Evolutionary conservation across 2,113 vertebrate genomes (phyloP).

Genomic region (Azemiops feae): DNA sequence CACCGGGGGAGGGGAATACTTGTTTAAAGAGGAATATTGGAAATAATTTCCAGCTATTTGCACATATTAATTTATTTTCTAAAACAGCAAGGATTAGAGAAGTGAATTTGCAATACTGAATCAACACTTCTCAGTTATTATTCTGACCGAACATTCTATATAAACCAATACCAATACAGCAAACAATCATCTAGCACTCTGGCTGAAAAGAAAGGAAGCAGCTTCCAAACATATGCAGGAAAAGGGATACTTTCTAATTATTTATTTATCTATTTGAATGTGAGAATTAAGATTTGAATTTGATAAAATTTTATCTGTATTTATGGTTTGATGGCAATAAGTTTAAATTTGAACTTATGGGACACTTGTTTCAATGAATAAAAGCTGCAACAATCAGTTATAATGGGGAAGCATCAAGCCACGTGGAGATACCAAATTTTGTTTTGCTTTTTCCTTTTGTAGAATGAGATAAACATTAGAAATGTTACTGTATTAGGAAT

Average conservation of each 20-base stretch:
- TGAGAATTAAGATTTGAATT: not conserved
- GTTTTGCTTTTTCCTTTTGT: not conserved
- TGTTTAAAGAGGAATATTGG: conserved; percentile 7
- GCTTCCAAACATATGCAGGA: not conserved
- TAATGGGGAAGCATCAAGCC: not conserved
- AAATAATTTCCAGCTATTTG: conserved; percentile 2
- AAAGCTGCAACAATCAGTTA: not conserved
- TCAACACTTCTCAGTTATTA: not conserved
- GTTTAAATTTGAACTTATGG: not conserved
- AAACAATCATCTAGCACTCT: not conserved
- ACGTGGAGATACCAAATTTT: not conserved
- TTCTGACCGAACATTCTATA: not conserved
- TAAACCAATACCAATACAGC: not conserved
- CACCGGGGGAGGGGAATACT: not conserved
- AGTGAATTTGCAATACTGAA: not conserved
- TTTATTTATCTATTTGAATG: not conserved
- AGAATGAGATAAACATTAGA: not conserved
- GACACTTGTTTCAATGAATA: not conserved
- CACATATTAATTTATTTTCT: not conserved
- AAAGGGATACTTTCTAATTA: not conserved
- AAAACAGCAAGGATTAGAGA: not conserved
- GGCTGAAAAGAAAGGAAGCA: not conserved
- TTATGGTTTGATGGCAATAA: not conserved
- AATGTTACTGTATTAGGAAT: not conserved
- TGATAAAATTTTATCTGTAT: not conserved